phyloP scores from a whole-genome alignment of 2,888 invertebrate genomes.

The Empis livida region DNA sequence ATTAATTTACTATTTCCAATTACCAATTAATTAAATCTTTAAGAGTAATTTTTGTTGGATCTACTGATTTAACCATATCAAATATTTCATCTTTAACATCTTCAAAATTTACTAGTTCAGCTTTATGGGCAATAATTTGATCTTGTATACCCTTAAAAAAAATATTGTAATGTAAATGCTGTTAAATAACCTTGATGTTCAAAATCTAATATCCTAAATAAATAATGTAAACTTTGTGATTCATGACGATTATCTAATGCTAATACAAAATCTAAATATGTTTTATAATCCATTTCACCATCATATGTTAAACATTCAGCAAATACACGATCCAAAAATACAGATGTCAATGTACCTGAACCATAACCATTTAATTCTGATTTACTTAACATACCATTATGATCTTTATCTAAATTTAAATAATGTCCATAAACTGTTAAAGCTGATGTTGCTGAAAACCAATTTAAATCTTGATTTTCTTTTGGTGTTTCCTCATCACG shows the following conservation, averaged over 20 bases:
- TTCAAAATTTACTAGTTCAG: constrained; percentile 82
- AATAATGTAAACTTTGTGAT: constrained; percentile 79
- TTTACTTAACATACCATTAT: constrained; percentile 91
- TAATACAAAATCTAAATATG: constrained; percentile 85
- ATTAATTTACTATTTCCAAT: constrained; percentile 3
- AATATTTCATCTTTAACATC: constrained; percentile 96
- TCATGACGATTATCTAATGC: constrained; percentile 86
- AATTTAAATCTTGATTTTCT: constrained; percentile 74
- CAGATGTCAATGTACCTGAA: constrained; percentile 79
- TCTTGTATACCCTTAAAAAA: constrained; percentile 90
- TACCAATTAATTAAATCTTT: constrained; percentile 70
- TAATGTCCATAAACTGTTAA: constrained; percentile 88
- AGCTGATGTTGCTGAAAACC: constrained; percentile 84
- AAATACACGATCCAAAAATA: constrained; percentile 85
- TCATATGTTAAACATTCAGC: constrained; percentile 92
- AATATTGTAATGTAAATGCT: constrained; percentile 82
- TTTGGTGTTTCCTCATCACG: constrained; percentile 73
- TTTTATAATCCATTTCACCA: constrained; percentile 94
- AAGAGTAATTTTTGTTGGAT: constrained; percentile 72
- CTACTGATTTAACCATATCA: constrained; percentile 89
- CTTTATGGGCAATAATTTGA: constrained; percentile 74
- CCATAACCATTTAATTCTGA: constrained; percentile 81
- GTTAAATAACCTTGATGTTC: constrained; percentile 78
- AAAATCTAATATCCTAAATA: constrained; percentile 85
- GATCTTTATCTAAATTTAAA: constrained; percentile 83